Evolutionary conservation across 2,797 vertebrate genomes (phyloP), one percentile per base, ranked within the genome.

Genomic region (Darevskia mixta): DNA sequence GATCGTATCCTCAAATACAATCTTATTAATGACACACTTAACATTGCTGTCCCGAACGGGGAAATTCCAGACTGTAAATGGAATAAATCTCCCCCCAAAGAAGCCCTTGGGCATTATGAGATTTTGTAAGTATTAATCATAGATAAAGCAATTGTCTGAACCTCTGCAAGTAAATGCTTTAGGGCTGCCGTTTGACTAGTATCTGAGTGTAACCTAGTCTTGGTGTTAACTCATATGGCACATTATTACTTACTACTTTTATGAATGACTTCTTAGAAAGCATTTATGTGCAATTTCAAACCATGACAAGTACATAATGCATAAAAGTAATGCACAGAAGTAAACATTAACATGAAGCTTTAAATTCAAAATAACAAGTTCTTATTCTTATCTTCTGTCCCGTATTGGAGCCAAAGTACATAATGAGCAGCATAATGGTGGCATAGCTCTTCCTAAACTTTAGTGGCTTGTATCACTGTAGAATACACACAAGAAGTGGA

Each of bases 1-100:
- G 99, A 99, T 91, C 98, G 99, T 6, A 99, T 99, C 96, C 97
- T 99, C n/a, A 99, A 99, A 94, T 99, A 99, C 93, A 99, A 99
- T 97, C 98, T 99, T 73, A 99, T 99, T 90, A 99, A 99, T 11
- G 99, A 99, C 96, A 99, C 98, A 0, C 98, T 99, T 61, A 99
- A 99, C 93, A 99, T 99, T 0, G 98, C 99, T 3, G 98, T 98
- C 11, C 99, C 99, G 8, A 99, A 98, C 0, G 98, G 98, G 1
- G 98, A 99, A 69, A 97, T 99, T 90, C 98, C 99, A 1, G 99
- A 99, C 96, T 98, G 98, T 92, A 98, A 98, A 89, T 99, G 98
- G 98, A 99, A 98, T 93, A 98, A 98, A 95, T 98, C 97, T 55
- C 98, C 98, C 0, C 98, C 98, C 1, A 97, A 97, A 93, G 99